Evolutionary conservation across 2,797 vertebrate species (phyloP).

Genomic region (Pygocentrus nattereri): DNA sequence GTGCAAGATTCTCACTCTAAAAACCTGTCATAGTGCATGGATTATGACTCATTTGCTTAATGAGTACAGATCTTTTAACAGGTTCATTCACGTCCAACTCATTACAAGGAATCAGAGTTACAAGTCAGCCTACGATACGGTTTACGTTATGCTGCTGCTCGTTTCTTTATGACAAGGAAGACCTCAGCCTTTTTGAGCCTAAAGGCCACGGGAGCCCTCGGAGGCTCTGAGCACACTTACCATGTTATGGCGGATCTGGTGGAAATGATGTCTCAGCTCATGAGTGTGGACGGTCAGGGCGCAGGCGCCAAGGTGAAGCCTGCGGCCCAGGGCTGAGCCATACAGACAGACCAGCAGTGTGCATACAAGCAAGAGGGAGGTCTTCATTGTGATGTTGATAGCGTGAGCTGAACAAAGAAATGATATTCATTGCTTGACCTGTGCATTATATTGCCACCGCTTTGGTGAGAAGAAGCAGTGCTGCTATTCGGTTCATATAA

Average conservation of each 20-base stretch:
- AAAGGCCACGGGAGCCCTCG: neutral
- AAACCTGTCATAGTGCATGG: neutral
- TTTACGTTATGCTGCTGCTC: neutral
- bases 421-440: neutral
- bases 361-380: constrained; percentile 5
- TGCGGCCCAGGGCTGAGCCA: constrained; percentile 42
- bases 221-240: constrained; percentile 66
- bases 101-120: neutral
- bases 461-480: neutral
- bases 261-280: constrained; percentile 76
- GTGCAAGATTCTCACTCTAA: neutral
- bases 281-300: constrained; percentile 73
- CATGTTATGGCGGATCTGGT: constrained; percentile 65
- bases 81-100: too few relatives aligned
- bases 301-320: constrained; percentile 74
- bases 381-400: constrained; percentile 44
- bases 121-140: neutral
- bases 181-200: neutral
- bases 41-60: constrained; percentile 1
- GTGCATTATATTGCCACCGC: neutral
- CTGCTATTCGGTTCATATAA: neutral
- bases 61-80: neutral
- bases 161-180: constrained; percentile 17
- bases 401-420: constrained; percentile 16
- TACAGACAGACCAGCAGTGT: constrained; percentile 57